Evolutionary conservation across 2,888 invertebrate genomes (phyloP), one percentile per base, ranked within the genome.

Genomic region (Philonicus albiceps): DNA sequence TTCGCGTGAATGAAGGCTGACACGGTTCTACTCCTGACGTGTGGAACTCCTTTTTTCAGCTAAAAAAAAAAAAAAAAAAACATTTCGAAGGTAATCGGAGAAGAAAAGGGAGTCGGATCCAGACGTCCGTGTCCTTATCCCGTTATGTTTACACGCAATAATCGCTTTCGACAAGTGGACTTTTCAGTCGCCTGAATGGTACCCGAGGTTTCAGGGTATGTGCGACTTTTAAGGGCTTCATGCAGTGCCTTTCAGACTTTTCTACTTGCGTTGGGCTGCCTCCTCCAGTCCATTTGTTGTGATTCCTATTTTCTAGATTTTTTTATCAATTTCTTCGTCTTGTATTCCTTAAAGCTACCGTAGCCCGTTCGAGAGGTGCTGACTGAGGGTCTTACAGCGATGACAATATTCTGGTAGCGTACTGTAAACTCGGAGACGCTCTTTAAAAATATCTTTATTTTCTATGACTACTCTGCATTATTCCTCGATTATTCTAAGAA

Each of bases 81-180:
- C 7, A 64, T 27, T 64, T 1, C n/a, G 80, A 80, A 80, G 53
- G 53, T 80, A 37, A 80, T 27, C 37, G 30, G 53, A 53, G 30
- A 49, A 80, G 80, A 53, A 53, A 27, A 64, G 64, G 49, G 80
- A 80, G 34, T 30, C 30, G 30, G 37, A 80, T 49, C 53, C 53
- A 37, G 53, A 53, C 49, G 49, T 80, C 30, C 53, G 30, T 80
- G 34, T 53, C 80, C 49, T 80, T 80, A 80, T 80, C 80, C 49
- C 43, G 80, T 80, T 43, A 30, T 80, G 80, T 53, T 80, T 80
- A 80, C 53, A 53, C 49, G 53, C 49, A 80, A 53, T 53, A 80
- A 80, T 80, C 80, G 80, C 53, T 53, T 80, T 53, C 49, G 80
- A 80, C 80, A 80, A 80, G 80, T 53, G 80, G 80, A 53, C 80